Percentiles rank a stretch among this genome's conserved stretches.
Evolutionary conservation across 2,113 vertebrate species (phyloP).

Genomic region (Platichthys stellatus): DNA sequence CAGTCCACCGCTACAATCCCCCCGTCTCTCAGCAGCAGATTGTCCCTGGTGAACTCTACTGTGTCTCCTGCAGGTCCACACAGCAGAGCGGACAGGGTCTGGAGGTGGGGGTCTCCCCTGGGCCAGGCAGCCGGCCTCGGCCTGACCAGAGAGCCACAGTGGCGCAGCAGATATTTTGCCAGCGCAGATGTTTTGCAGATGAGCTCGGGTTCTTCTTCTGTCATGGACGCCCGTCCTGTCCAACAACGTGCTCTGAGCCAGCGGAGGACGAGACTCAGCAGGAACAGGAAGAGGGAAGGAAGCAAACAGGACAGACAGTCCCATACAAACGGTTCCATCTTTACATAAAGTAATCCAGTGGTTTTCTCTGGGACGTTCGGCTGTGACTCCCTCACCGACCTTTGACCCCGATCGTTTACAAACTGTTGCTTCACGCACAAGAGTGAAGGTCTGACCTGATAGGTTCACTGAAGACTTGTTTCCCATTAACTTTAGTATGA

Average conservation of each 20-base stretch:
- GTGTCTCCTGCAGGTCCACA: constrained; percentile 55
- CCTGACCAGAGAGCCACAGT: constrained; percentile 66
- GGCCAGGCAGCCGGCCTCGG: constrained; percentile 64
- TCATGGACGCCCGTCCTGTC: no score
- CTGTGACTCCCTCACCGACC: neutral
- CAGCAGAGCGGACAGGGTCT: constrained; percentile 79
- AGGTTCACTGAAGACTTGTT: neutral
- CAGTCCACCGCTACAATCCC: constrained; percentile 87
- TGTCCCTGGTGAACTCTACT: constrained; percentile 80
- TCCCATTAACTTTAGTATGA: no score
- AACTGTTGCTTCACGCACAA: neutral
- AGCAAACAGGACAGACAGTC: constrained; percentile 61
- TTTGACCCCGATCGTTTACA: neutral
- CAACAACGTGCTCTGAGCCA: constrained; percentile 9
- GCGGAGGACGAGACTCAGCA: constrained; percentile 36
- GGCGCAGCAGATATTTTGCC: constrained; percentile 78
- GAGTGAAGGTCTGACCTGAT: neutral
- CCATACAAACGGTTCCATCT: constrained; percentile 48
- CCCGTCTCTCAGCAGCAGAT: constrained; percentile 83
- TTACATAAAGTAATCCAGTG: neutral
- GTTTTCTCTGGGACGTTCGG: neutral
- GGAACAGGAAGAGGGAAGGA: constrained; percentile 57
- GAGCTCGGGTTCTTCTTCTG: constrained; percentile 53
- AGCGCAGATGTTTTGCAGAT: constrained; percentile 85
- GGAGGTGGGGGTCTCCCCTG: constrained; percentile 79